A percentile compares a stretch with the other conserved stretches of the same genome.
Conservation (phyloP, 2,113 vertebrate species). For the Zapus hudsonius region DNA sequence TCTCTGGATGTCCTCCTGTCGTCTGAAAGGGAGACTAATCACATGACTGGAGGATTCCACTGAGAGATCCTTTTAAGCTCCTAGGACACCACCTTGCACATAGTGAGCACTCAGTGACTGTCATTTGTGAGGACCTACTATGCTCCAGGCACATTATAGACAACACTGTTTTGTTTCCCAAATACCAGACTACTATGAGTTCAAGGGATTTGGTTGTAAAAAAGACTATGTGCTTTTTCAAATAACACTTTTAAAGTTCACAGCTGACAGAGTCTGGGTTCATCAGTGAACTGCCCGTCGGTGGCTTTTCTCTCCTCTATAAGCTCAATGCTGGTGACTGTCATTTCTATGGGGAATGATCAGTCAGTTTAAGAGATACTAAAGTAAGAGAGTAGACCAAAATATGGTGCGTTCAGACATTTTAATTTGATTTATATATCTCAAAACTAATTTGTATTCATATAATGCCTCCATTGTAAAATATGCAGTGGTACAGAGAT, state of each 20-base stretch:
- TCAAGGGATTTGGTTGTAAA: fast-evolving
- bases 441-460: slow-evolving; percentile 64
- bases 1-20: not conserved
- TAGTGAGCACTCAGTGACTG: not conserved
- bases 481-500: slow-evolving; percentile 63
- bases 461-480: slow-evolving; percentile 63
- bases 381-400: not conserved
- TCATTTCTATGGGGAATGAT: not conserved
- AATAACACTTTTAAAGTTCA: not conserved
- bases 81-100: fast-evolving
- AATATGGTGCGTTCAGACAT: slow-evolving; percentile 34
- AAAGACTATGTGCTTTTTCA: not conserved
- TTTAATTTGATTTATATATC: slow-evolving; percentile 56
- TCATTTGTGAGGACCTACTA: not conserved
- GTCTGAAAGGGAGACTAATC: not conserved
- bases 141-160: fast-evolving
- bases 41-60: not conserved
- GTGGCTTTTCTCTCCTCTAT: fast-evolving
- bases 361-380: not conserved
- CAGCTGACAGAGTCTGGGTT: not conserved
- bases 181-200: not conserved
- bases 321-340: not conserved
- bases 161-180: not conserved
- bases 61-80: not conserved
- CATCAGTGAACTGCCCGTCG: fast-evolving